Percentiles rank a stretch among this genome's conserved stretches.
Conservation (phyloP, 2,113 vertebrate genomes). For the Archilochus colubris region DNA sequence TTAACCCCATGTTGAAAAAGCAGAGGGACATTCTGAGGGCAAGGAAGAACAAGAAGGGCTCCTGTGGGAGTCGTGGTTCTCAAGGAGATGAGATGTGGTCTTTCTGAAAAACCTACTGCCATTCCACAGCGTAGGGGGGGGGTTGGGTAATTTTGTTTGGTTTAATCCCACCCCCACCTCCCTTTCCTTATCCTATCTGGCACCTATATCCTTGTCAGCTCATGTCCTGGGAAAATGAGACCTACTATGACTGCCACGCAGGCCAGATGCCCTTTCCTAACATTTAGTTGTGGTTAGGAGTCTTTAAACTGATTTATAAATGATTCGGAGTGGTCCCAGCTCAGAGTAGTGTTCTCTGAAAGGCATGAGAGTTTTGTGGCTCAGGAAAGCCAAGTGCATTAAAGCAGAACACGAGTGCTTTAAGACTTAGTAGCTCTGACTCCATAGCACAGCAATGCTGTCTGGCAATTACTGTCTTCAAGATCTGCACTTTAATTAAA, state of each 20-base stretch:
- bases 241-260: accelerated
- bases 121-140: accelerated
- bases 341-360: not conserved
- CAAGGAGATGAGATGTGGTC: not conserved
- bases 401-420: not conserved
- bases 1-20: not conserved
- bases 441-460: not conserved
- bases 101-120: not conserved
- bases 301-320: not conserved
- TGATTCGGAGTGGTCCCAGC: not conserved
- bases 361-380: accelerated
- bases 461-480: not conserved
- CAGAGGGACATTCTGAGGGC: not conserved
- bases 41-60: not conserved
- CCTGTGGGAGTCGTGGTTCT: not conserved
- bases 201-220: not conserved
- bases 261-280: not conserved
- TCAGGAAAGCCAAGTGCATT: accelerated
- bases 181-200: not conserved
- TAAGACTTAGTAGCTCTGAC: not conserved
- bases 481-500: not conserved
- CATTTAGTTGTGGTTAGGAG: not conserved
- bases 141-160: not conserved
- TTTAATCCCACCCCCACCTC: no score
- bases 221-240: not conserved